phyloP scores from a whole-genome alignment of 2,888 invertebrate genomes.

The Actias luna region DNA sequence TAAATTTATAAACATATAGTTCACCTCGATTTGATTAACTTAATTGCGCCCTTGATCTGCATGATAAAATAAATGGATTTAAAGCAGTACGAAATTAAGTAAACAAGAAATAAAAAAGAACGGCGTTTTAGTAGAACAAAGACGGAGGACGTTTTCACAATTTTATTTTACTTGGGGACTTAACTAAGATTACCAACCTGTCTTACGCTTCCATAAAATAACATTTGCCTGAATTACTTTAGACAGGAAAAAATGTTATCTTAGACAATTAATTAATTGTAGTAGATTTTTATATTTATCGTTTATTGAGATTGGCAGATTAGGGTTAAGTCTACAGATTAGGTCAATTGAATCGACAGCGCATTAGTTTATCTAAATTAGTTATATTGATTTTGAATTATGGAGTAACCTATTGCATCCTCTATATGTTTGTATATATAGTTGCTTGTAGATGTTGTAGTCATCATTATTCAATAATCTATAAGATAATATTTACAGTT shows the following conservation, averaged over 20 bases:
- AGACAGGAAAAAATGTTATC: slow-evolving; percentile 34
- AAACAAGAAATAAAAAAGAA: slow-evolving; percentile 14
- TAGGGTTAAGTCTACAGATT: neutral
- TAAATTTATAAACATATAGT: slow-evolving; percentile 22
- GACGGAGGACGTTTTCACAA: slow-evolving; percentile 22
- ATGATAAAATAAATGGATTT: slow-evolving; percentile 30
- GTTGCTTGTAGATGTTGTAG: neutral
- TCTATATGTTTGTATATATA: neutral
- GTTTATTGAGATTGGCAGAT: slow-evolving; percentile 11
- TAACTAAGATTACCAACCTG: slow-evolving; percentile 30
- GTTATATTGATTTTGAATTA: neutral
- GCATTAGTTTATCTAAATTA: slow-evolving; percentile 15
- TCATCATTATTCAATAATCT: neutral
- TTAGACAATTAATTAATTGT: slow-evolving; percentile 25
- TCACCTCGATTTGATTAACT: slow-evolving; percentile 35
- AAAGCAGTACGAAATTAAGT: slow-evolving; percentile 23
- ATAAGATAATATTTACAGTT: neutral
- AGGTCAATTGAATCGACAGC: slow-evolving; percentile 6
- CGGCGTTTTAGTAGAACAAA: slow-evolving; percentile 21
- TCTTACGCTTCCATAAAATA: slow-evolving; percentile 26
- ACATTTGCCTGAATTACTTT: slow-evolving; percentile 41
- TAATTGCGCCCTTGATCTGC: slow-evolving; percentile 40
- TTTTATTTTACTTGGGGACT: slow-evolving; percentile 41
- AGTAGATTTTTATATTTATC: slow-evolving; percentile 10
- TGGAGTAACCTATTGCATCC: neutral